Base-by-base conservation (phyloP, 2,113 vertebrate genomes). In the Hipposideros armiger region DNA sequence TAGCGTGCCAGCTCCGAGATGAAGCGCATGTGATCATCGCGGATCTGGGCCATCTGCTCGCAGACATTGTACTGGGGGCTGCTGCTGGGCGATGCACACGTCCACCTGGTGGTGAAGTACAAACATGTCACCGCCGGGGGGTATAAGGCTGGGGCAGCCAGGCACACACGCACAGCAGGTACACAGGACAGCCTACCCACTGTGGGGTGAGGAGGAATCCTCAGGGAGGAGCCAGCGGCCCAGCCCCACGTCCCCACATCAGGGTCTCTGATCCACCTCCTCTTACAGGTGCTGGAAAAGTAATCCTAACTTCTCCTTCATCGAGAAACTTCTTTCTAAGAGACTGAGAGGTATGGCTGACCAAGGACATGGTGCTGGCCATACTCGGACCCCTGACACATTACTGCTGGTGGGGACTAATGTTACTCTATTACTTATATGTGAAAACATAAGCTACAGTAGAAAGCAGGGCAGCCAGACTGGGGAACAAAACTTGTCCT, bases 11-110 rank as follows among this genome's bases (percentile, higher is more conserved):
- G 98, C 98, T 99, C 99, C 0, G 99, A 99, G 98, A 99, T 99
- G 98, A 99, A 99, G 76, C 99, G 99, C 99, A 99, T 99, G 94
- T 99, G 99, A 97, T 99, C 99, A 9, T 99, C 99, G 15, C 99
- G 99, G 98, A 99, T 99, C 98, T 99, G 99, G 97, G 99, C 99
- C 99, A 99, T 99, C 98, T 99, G 99, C 97, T 99, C 99, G 58
- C 99, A 99, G 98, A 99, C 99, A 98, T 99, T 99, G 98, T 99
- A 99, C 70, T 99, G 99, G 0, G 99, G 99, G 97, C 99, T 99
- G 98, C 99, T 99, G 98, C 99, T 99, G n/a, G 99, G 98, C 22
- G 99, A 99, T 0, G 99, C 98, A 93, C 98, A 99, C 0, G 98
- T 99, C 99, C 99, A 99, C 62, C 99, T 99, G 96, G 47, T 4